A percentile compares a stretch with the other conserved stretches of the same genome.
phyloP scores from a whole-genome alignment of 1,140 invertebrate genomes.

The Samia ricini region DNA sequence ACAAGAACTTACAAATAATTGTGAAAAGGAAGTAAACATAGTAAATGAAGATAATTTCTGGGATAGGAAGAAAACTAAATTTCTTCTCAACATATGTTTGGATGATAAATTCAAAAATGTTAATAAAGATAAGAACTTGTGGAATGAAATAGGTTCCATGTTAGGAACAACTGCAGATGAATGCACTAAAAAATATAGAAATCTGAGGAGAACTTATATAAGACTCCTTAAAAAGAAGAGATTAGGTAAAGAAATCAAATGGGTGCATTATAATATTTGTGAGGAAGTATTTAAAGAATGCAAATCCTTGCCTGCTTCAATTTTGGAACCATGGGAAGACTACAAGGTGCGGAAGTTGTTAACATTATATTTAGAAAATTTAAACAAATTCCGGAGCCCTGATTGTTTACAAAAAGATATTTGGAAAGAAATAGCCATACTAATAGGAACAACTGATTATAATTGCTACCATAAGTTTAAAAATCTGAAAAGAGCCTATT shows the following conservation, averaged over 20 bases:
- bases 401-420: slow-evolving; percentile 58
- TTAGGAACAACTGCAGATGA: slow-evolving; percentile 52
- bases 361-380: slow-evolving; percentile 60
- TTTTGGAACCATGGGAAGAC: slow-evolving; percentile 64
- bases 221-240: slow-evolving; percentile 61
- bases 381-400: slow-evolving; percentile 47
- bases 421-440: slow-evolving; percentile 60
- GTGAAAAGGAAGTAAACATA: slow-evolving; percentile 27
- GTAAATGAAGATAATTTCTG: slow-evolving; percentile 52
- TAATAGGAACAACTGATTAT: slow-evolving; percentile 57
- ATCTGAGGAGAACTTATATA: slow-evolving; percentile 56
- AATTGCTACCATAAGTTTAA: slow-evolving; percentile 71
- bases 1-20: slow-evolving; percentile 28
- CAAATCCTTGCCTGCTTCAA: slow-evolving; percentile 41
- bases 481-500: slow-evolving; percentile 68
- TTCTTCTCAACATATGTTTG: slow-evolving; percentile 49
- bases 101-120: slow-evolving; percentile 47
- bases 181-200: slow-evolving; percentile 61
- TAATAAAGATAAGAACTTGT: slow-evolving; percentile 47
- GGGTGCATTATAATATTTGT: slow-evolving; percentile 59
- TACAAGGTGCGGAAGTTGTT: slow-evolving; percentile 50
- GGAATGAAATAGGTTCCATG: slow-evolving; percentile 50
- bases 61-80: slow-evolving; percentile 59
- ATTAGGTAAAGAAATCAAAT: slow-evolving; percentile 63
- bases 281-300: slow-evolving; percentile 64